Evolutionary conservation across 2,888 invertebrate genomes (phyloP), one percentile per base, ranked within the genome.

Genomic region (Drosophila nr. medialis): DNA sequence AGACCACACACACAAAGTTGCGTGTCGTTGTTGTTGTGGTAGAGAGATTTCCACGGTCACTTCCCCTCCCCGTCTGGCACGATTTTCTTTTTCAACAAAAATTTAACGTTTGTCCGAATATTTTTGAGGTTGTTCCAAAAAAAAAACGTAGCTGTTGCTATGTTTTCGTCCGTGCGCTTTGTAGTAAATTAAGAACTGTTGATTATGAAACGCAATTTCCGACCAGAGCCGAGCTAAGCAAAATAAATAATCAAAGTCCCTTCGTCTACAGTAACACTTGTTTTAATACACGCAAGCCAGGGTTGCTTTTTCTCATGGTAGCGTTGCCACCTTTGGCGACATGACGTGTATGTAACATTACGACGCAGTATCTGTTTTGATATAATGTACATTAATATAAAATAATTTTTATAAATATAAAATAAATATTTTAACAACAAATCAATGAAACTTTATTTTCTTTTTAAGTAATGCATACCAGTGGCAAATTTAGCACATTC

Each of bases 141-240:
- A 69, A 68, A 11, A 49, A 56, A 29, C 62, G 60, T 71, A 64
- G 50, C 30, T 50, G 38, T 70, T 70, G 61, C 40, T 40, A 50
- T 79, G 70, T 70, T 78, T 61, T 42, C 38, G 53, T 59, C 55
- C 13, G 38, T 62, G 63, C 61, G 51, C 48, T 49, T 49, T 67
- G 50, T 40, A 64, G 29, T 59, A 54, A 65, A 65, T 50, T 58
- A 61, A 48, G 67, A 79, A 75, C 72, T 81, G 69, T 84, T 69
- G 89, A 85, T 85, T 85, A 85, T 85, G 88, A 85, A 85, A 85
- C 88, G 79, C 72, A 71, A 64, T 45, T 78, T 68, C 53, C 68
- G 72, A 72, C 49, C 54, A 60, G 63, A 75, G 63, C 77, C 62
- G 65, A 80, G 59, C 64, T 55, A 29, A 76, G 66, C 73, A 82